A percentile compares a stretch with the other conserved stretches of the same genome.
These are phyloP conservation scores for Grammatotria lemairii DNA, from an alignment of 2,113 vertebrate species.

Conservation along the genomic window DNA sequence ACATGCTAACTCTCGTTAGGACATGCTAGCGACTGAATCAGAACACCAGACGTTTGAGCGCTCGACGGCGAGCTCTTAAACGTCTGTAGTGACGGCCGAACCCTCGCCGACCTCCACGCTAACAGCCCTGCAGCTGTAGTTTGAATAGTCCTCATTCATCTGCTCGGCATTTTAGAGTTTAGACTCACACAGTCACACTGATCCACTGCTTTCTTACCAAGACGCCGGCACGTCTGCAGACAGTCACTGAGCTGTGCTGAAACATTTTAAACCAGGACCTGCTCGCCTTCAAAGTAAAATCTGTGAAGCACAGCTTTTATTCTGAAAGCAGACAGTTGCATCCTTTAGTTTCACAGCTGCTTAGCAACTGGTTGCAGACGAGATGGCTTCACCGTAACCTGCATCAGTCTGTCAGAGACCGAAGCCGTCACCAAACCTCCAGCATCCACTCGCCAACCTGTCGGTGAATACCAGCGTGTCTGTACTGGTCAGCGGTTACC, in stretches of 20 bases:
- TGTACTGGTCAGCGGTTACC: not conserved
- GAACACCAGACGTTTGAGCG: not conserved
- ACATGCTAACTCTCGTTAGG: not conserved
- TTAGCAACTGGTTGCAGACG: not conserved
- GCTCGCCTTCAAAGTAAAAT: not conserved
- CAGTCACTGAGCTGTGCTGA: not conserved
- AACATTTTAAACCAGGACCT: not conserved
- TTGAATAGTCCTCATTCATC: not conserved
- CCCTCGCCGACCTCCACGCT: not conserved
- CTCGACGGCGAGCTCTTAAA: not conserved
- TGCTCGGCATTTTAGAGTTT: fast-evolving
- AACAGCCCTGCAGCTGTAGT: not conserved
- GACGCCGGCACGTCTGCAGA: not conserved
- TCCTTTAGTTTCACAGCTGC: not conserved
- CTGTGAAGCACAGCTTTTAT: not conserved
- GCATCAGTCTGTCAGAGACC: not conserved
- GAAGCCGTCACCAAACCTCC: not conserved
- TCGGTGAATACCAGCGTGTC: not conserved
- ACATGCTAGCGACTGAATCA: not conserved
- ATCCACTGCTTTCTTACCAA: not conserved
- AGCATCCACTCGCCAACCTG: not conserved
- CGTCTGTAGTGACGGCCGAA: not conserved
- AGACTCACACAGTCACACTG: not conserved
- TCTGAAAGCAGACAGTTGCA: not conserved
- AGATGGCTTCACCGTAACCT: not conserved